Base-by-base conservation (phyloP, 2,797 vertebrate species). In the Huso huso region DNA sequence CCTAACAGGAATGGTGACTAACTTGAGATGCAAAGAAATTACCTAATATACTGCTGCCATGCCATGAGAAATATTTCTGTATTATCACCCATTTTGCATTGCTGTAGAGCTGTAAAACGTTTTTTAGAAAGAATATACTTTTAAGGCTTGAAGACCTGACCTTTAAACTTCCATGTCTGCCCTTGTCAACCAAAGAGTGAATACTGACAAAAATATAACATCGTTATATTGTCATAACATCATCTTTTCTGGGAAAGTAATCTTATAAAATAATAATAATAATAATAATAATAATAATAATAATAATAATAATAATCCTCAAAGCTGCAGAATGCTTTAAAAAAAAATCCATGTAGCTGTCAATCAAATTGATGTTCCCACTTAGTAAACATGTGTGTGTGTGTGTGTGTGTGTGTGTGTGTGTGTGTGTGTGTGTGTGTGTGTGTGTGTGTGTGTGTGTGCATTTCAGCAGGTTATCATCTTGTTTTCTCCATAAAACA, bases 261-360 rank as follows among this genome's bases (percentile, higher is more conserved):
- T 66, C 49, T 52, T 10, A 12, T 58, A 12, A 48, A 37, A 62
- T 62, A 60, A 66, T 62, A 59, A 57, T 63, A 68, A 64, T 68
- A 60, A 68, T 62, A 51, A 62, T 66, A 37, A 62, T 62, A 60
- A 66, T 62, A 59, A 57, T 63, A 68, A 64, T 68, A 60, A 68
- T 62, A 51, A 62, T 68, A 60, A 53, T 10, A 58, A 58, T 58
- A 58, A 58, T 11, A 58, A 10, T 12, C 13, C 55, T 58, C 18
- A 57, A 63, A 23, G 48, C 61, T 65, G 59, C 62, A 70, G 67
- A 69, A 68, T 63, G 51, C 50, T 11, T 49, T 63, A 68, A 64
- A 51, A 68, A 64, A 51, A 18, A 68, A 53, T 76, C 83, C 70
- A 75, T 79, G 11, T 11, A n/a, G 6, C 12, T 58, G 1, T n/a